These are phyloP conservation scores for Nephrocerus scutellatus DNA, from an alignment of 2,888 invertebrate genomes.

Conservation along the genomic window DNA sequence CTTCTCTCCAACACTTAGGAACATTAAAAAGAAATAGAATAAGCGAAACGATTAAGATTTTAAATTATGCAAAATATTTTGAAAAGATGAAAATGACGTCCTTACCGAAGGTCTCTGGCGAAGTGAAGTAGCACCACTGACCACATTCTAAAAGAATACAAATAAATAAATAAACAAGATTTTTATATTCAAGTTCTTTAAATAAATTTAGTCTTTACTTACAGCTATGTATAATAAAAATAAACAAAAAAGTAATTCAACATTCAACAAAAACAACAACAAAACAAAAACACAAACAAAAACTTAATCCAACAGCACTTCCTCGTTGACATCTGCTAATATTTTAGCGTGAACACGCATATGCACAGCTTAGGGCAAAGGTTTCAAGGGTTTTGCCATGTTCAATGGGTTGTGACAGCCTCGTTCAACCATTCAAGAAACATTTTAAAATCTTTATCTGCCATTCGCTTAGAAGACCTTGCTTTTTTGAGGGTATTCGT, in stretches of 20 bases:
- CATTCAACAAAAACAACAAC: neutral
- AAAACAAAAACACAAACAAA: too few species aligned
- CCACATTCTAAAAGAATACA: too few species aligned
- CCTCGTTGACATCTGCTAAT: neutral
- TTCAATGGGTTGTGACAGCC: neutral
- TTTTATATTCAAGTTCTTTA: constrained; percentile 5
- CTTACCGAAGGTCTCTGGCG: constrained; percentile 3
- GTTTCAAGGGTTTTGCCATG: constrained; percentile 2
- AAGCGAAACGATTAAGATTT: too few species aligned
- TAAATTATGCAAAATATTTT: too few species aligned
- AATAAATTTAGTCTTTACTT: too few species aligned
- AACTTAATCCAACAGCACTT: neutral
- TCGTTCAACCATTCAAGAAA: constrained; percentile 1
- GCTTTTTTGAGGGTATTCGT: too few species aligned
- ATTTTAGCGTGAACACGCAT: too few species aligned
- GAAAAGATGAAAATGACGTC: constrained; percentile 7
- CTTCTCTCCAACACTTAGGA: too few species aligned
- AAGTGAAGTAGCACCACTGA: constrained; percentile 6
- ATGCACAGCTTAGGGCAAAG: too few species aligned
- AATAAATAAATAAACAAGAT: neutral
- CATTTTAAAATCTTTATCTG: too few species aligned
- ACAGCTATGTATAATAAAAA: too few species aligned
- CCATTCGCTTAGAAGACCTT: neutral
- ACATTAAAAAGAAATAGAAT: too few species aligned
- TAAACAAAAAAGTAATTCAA: neutral